Evolutionary conservation across 2,113 vertebrate genomes (phyloP).

Genomic region (Naja naja): DNA sequence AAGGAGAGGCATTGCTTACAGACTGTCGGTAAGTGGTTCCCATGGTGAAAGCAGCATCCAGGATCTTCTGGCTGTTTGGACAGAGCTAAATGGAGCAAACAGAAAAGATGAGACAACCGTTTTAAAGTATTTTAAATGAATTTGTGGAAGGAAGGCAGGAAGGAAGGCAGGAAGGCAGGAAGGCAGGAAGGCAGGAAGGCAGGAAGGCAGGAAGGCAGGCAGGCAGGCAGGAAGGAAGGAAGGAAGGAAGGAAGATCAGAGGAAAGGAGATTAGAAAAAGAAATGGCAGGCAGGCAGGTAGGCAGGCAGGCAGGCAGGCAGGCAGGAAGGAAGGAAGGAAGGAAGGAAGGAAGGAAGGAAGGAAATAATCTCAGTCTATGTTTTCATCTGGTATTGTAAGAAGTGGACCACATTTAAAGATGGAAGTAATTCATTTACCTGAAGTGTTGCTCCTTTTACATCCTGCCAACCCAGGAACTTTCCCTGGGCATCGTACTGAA

Average conservation of each 20-base stretch:
- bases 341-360: too few relatives aligned
- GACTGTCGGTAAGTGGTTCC: constrained; percentile 45
- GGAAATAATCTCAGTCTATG: background rate
- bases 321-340: too few relatives aligned
- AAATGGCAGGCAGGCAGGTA: too few relatives aligned
- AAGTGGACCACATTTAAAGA: background rate
- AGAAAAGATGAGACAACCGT: background rate
- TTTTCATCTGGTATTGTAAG: background rate
- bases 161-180: too few relatives aligned
- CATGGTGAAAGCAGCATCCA: constrained; percentile 46
- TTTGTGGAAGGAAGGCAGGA: background rate
- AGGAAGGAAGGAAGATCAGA: too few relatives aligned
- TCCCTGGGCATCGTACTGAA: constrained; percentile 44
- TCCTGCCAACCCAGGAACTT: constrained; percentile 54
- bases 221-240: too few relatives aligned
- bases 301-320: too few relatives aligned
- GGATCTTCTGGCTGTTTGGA: constrained; percentile 20
- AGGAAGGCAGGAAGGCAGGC: too few relatives aligned
- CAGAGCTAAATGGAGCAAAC: constrained; percentile 42
- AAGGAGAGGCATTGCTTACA: constrained; percentile 26
- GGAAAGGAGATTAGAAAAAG: too few relatives aligned
- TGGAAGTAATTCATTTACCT: constrained; percentile 18
- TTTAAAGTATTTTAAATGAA: background rate
- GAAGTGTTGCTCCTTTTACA: constrained; percentile 38
- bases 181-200: too few relatives aligned